Evolutionary conservation across 2,888 invertebrate species (phyloP).

Genomic region (Clanis bilineata): DNA sequence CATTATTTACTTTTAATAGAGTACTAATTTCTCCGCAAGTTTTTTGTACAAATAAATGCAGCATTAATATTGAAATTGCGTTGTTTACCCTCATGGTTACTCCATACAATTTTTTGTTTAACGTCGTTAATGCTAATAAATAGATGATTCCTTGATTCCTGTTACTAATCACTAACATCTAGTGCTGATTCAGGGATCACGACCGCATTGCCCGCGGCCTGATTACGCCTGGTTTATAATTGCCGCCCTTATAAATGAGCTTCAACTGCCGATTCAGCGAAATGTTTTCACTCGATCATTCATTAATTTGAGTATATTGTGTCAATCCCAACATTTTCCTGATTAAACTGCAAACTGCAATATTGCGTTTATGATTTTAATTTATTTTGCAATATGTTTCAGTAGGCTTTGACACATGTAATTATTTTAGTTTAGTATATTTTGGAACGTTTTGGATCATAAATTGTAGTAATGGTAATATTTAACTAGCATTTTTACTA

Average conservation of each 20-base stretch:
- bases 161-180: conserved; percentile 33
- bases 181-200: conserved; percentile 37
- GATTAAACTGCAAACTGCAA: conserved; percentile 49
- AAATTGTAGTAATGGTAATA: too few species aligned
- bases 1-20: too few species aligned
- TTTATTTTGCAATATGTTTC: neutral
- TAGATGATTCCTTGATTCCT: conserved; percentile 26
- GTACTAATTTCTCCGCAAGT: too few species aligned
- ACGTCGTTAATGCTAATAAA: conserved; percentile 5
- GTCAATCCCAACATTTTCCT: conserved; percentile 62
- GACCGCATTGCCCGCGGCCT: conserved; percentile 53
- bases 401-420: neutral
- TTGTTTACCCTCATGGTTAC: too few species aligned
- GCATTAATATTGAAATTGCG: too few species aligned
- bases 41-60: too few species aligned
- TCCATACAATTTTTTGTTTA: too few species aligned
- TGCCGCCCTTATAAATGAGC: conserved; percentile 75
- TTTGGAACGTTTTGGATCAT: too few species aligned
- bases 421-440: too few species aligned
- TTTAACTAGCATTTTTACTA: too few species aligned
- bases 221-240: conserved; percentile 74
- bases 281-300: conserved; percentile 71
- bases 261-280: conserved; percentile 59
- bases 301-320: conserved; percentile 79
- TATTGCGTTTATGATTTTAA: neutral